These are phyloP conservation scores for Girardinus metallicus DNA, from an alignment of 2,797 vertebrate species.

Conservation along the genomic window DNA sequence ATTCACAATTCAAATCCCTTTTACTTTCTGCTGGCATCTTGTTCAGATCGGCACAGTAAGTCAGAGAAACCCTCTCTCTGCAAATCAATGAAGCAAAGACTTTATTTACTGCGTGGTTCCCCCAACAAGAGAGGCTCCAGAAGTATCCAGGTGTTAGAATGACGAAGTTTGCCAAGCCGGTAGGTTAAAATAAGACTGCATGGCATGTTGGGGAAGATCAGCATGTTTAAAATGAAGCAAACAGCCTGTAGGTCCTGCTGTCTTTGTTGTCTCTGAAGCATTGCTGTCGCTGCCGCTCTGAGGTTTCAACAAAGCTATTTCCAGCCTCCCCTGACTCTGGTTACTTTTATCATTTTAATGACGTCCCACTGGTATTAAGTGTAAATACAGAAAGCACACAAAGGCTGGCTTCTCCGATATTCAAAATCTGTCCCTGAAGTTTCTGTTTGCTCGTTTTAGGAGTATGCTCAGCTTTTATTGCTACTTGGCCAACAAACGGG, in stretches of 20 bases:
- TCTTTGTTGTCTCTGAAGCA: conserved; percentile 39
- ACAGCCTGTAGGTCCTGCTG: conserved; percentile 20
- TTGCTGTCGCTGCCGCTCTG: conserved; percentile 30
- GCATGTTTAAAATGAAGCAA: conserved; percentile 33
- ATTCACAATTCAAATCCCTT: conserved; percentile 10
- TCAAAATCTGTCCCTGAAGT: conserved; percentile 12
- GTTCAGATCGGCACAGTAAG: conserved; percentile 3
- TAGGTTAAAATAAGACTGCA: conserved; percentile 13
- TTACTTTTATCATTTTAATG: conserved; percentile 73
- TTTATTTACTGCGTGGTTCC: conserved; percentile 8
- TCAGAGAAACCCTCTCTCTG: conserved; percentile 26
- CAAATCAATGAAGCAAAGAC: conserved; percentile 7
- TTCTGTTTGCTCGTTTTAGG: neutral
- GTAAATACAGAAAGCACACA: conserved; percentile 48
- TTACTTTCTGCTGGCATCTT: neutral
- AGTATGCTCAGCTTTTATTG: neutral
- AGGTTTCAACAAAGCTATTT: conserved; percentile 64
- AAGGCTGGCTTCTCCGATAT: conserved; percentile 20
- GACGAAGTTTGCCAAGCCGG: conserved; percentile 15
- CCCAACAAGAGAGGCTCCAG: conserved; percentile 10
- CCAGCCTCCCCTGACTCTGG: conserved; percentile 58
- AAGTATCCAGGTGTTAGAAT: neutral
- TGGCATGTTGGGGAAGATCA: conserved; percentile 16
- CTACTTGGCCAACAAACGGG: neutral
- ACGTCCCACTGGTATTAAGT: conserved; percentile 66